Evolutionary conservation across 2,888 invertebrate genomes (phyloP).

Genomic region (Apamea anceps): DNA sequence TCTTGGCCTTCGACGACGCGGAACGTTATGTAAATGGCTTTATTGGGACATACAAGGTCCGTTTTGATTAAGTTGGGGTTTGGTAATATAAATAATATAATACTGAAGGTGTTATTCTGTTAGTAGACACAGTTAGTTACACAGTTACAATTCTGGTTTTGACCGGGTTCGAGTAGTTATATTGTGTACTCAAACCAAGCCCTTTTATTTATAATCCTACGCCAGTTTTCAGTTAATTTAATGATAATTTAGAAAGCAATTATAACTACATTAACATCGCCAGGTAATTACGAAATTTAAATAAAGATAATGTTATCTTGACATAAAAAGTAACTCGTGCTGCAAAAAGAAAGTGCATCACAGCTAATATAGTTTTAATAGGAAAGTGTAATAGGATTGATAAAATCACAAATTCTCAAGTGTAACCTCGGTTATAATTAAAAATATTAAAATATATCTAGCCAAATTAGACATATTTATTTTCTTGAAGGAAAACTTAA

Average conservation of each 20-base stretch:
- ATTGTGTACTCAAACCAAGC: slow-evolving; percentile 12
- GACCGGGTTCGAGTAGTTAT: background rate
- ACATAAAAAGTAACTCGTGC: slow-evolving; percentile 26
- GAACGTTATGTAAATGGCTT: slow-evolving; percentile 52
- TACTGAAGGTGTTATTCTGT: background rate
- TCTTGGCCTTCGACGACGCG: slow-evolving; percentile 47
- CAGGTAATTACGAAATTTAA: slow-evolving; percentile 24
- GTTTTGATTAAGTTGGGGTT: slow-evolving; percentile 35
- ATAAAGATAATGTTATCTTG: slow-evolving; percentile 32
- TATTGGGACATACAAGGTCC: slow-evolving; percentile 33
- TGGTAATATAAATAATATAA: slow-evolving; percentile 5
- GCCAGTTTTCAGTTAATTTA: slow-evolving; percentile 9
- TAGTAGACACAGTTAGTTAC: too few species aligned
- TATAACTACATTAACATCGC: slow-evolving; percentile 34
- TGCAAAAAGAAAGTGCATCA: slow-evolving; percentile 36
- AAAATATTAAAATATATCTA: background rate
- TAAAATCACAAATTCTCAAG: slow-evolving; percentile 1
- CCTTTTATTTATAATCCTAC: slow-evolving; percentile 29
- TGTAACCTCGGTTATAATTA: background rate
- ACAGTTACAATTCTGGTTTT: background rate
- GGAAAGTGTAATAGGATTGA: slow-evolving; percentile 7
- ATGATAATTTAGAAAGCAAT: slow-evolving; percentile 31
- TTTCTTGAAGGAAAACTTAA: slow-evolving; percentile 36
- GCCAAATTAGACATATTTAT: background rate
- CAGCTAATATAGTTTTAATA: slow-evolving; percentile 18